Percentiles rank a stretch among this genome's conserved stretches.
These are phyloP conservation scores for Temnothorax rugatulus DNA, from an alignment of 2,888 invertebrate species.

Conservation along the genomic window DNA sequence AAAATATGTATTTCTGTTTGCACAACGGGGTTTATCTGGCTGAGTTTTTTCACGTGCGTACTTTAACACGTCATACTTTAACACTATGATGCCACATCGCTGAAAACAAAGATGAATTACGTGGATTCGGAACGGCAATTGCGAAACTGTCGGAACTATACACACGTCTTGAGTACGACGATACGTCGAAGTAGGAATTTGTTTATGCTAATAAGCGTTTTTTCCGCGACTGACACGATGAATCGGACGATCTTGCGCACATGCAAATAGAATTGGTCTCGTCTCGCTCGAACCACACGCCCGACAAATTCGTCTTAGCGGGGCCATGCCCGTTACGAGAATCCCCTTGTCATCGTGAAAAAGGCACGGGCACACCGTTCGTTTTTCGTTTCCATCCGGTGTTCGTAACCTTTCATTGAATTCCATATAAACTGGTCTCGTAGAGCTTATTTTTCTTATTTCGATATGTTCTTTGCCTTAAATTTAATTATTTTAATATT, in stretches of 20 bases:
- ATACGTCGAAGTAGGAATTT: neutral
- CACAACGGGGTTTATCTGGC: neutral
- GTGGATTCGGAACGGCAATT: constrained; percentile 5
- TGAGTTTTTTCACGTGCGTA: neutral
- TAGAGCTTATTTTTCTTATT: neutral
- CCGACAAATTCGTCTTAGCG: constrained; percentile 38
- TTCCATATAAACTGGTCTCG: neutral
- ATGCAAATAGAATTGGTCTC: constrained; percentile 38
- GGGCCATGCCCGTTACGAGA: constrained; percentile 40
- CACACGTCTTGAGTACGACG: neutral
- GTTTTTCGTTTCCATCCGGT: constrained; percentile 28
- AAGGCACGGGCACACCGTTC: constrained; percentile 27
- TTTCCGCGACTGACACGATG: constrained; percentile 33
- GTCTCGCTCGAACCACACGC: constrained; percentile 20
- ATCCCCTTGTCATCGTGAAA: constrained; percentile 46
- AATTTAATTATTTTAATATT: constrained; percentile 5
- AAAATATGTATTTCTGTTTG: neutral
- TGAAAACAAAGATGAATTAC: neutral
- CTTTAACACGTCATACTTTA: neutral
- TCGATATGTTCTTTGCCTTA: neutral
- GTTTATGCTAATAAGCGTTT: constrained; percentile 32
- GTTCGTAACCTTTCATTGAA: neutral
- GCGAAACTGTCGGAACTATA: neutral
- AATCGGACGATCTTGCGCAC: constrained; percentile 28
- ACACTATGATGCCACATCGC: neutral